phyloP scores from a whole-genome alignment of 1,140 invertebrate species.

The Sinonovacula constricta region DNA sequence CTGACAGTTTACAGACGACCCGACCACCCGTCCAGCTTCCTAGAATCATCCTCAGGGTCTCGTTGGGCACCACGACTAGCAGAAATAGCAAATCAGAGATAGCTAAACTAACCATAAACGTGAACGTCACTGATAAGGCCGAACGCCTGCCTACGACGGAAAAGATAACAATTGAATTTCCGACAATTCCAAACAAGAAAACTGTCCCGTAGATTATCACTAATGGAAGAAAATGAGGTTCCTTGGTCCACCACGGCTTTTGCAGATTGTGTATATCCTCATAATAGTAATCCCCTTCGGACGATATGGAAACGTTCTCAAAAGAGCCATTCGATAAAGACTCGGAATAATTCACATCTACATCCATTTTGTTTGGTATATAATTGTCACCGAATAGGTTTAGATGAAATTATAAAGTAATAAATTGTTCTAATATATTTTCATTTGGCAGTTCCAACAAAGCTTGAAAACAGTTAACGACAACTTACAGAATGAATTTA shows the following conservation, averaged over 20 bases:
- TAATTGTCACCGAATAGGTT: no score
- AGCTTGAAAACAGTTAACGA: no score
- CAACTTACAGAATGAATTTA: no score
- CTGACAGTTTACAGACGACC: conserved; percentile 78
- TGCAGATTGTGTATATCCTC: conserved; percentile 55
- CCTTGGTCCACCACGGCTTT: conserved; percentile 52
- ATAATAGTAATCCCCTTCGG: conserved; percentile 52
- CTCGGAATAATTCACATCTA: no score
- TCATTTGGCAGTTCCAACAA: no score
- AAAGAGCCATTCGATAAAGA: no score
- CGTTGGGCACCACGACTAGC: conserved; percentile 91
- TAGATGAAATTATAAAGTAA: no score
- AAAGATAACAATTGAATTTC: conserved; percentile 91
- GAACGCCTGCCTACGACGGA: conserved; percentile 90
- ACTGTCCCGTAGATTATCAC: conserved; percentile 83
- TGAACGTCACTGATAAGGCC: conserved; percentile 93
- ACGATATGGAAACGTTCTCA: no score
- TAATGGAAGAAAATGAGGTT: conserved; percentile 58
- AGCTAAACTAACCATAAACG: conserved; percentile 94
- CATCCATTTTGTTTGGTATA: no score
- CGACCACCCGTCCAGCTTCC: conserved; percentile 87
- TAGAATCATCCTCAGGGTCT: conserved; percentile 92
- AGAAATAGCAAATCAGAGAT: conserved; percentile 94
- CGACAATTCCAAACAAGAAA: conserved; percentile 88
- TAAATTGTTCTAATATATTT: no score